Evolutionary conservation across 53 echinoderm and acorn worm genomes (phyloP).

Genomic region (Holothuria scabra): DNA sequence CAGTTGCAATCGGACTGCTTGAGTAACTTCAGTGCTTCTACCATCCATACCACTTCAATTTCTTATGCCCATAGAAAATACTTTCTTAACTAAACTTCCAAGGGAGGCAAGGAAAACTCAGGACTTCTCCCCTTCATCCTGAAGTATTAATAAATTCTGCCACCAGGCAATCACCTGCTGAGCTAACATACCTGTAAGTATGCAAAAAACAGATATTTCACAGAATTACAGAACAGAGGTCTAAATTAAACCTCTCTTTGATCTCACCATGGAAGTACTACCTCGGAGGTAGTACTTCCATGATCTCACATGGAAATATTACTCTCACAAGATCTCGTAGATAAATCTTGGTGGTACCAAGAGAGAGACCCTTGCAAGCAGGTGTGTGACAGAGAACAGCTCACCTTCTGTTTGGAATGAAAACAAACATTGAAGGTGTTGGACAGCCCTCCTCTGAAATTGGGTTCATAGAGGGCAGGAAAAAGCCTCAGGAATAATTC

Average conservation of each 20-base stretch:
- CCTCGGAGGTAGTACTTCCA: too few species aligned
- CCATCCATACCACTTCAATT: too few species aligned
- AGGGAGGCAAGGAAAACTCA: too few species aligned
- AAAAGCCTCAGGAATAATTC: too few species aligned
- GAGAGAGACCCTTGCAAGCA: background rate
- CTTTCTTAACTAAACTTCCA: too few species aligned
- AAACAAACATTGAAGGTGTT: slow-evolving; percentile 17
- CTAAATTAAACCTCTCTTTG: background rate
- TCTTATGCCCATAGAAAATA: too few species aligned
- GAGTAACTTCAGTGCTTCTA: too few species aligned
- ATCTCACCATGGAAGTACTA: background rate
- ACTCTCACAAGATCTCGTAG: too few species aligned
- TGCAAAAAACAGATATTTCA: slow-evolving; percentile 2
- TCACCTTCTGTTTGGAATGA: slow-evolving; percentile 35
- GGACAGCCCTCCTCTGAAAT: background rate
- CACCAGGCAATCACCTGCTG: slow-evolving; percentile 14
- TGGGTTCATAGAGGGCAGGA: slow-evolving; percentile 27
- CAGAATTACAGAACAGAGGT: background rate
- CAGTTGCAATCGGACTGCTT: too few species aligned
- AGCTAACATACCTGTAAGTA: slow-evolving; percentile 2
- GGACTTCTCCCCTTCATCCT: too few species aligned
- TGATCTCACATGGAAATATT: too few species aligned
- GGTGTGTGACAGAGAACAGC: slow-evolving; percentile 15
- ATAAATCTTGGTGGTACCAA: too few species aligned
- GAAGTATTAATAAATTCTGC: background rate